phyloP scores from a whole-genome alignment of 2,888 invertebrate genomes.

The Blomia tropicalis region DNA sequence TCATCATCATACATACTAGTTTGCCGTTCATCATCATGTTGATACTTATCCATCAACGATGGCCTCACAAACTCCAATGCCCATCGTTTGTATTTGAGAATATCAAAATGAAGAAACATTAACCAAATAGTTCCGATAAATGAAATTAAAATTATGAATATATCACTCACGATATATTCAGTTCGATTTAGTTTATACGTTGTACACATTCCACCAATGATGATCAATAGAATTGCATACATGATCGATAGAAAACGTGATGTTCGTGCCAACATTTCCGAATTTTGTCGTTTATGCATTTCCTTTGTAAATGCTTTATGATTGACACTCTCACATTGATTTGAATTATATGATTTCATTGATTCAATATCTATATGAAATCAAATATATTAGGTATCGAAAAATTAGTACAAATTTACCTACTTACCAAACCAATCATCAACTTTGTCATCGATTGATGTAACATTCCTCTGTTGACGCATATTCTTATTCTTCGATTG shows the following conservation, averaged over 20 bases:
- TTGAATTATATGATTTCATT: too few relatives aligned
- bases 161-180: neutral
- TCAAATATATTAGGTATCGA: too few relatives aligned
- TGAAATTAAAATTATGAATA: constrained; percentile 38
- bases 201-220: constrained; percentile 13
- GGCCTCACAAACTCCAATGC: constrained; percentile 25
- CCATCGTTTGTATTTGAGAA: constrained; percentile 40
- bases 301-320: neutral
- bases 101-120: constrained; percentile 47
- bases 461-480: too few relatives aligned
- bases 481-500: neutral
- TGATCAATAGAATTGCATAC: constrained; percentile 13
- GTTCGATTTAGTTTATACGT: neutral
- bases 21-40: neutral
- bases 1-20: neutral
- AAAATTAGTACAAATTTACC: too few relatives aligned
- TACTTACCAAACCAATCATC: too few relatives aligned
- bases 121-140: constrained; percentile 47
- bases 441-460: too few relatives aligned
- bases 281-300: neutral
- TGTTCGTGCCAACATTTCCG: constrained; percentile 5
- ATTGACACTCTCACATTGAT: too few relatives aligned
- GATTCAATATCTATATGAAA: too few relatives aligned
- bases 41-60: neutral
- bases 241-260: constrained; percentile 12